Evolutionary conservation across 2,888 invertebrate species (phyloP).

Genomic region (Carcina quercana): DNA sequence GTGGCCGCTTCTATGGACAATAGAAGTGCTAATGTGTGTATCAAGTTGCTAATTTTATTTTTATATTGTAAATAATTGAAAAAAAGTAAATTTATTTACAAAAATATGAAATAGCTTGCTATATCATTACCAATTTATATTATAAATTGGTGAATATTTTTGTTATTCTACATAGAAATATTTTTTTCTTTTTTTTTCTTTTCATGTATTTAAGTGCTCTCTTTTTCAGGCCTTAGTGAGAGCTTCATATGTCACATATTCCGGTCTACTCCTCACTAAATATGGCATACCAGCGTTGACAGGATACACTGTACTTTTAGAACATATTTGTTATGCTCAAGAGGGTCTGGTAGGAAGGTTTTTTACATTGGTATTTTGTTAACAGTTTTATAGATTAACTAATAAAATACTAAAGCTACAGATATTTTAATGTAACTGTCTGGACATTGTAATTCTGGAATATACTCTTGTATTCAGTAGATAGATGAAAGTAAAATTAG

Average conservation of each 20-base stretch:
- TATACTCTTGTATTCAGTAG: too few species aligned
- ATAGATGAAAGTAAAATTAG: too few species aligned
- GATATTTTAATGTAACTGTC: too few species aligned
- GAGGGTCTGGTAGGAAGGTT: conserved; percentile 54
- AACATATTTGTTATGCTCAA: conserved; percentile 50
- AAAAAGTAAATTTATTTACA: background rate
- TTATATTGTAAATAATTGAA: background rate
- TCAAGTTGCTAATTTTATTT: background rate
- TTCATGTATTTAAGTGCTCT: too few species aligned
- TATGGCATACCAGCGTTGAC: conserved; percentile 48
- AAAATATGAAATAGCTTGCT: background rate
- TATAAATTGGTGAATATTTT: background rate
- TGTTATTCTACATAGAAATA: background rate
- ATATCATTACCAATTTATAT: background rate
- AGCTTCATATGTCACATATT: conserved; percentile 60
- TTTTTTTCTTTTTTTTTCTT: background rate
- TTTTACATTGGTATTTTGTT: too few species aligned
- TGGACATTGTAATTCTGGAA: too few species aligned
- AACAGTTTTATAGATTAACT: too few species aligned
- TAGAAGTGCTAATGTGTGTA: conserved; percentile 48
- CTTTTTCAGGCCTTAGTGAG: conserved; percentile 46
- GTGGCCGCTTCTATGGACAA: conserved; percentile 44
- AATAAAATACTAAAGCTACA: too few species aligned
- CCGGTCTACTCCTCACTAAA: conserved; percentile 45
- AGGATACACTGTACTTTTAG: conserved; percentile 43